phyloP scores from a whole-genome alignment of 2,888 invertebrate genomes.

The Philereme transversata region DNA sequence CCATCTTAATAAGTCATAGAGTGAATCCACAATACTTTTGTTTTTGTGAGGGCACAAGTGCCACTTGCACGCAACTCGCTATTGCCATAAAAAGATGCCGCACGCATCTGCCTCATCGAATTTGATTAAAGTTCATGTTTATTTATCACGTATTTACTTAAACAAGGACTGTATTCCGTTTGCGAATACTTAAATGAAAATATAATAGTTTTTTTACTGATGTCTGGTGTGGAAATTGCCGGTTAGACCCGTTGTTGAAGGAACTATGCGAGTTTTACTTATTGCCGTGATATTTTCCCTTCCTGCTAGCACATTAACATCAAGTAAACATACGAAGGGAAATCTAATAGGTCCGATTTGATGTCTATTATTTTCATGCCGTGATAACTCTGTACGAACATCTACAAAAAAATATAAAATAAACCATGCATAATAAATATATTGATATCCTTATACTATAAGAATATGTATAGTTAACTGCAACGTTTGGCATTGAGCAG shows the following conservation, averaged over 20 bases:
- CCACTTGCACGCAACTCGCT: constrained; percentile 67
- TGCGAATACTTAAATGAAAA: constrained; percentile 25
- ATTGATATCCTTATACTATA: too few species aligned
- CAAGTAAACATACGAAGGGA: too few species aligned
- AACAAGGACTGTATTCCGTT: constrained; percentile 56
- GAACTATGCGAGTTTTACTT: constrained; percentile 16
- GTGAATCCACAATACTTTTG: constrained; percentile 74
- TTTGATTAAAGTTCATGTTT: constrained; percentile 82
- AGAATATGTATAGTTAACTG: too few species aligned
- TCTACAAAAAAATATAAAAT: too few species aligned
- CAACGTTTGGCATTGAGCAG: too few species aligned
- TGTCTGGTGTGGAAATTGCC: constrained; percentile 15
- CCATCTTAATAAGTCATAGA: constrained; percentile 82
- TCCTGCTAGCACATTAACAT: too few species aligned
- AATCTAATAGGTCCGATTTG: too few species aligned
- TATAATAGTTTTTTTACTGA: constrained; percentile 26
- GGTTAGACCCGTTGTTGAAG: constrained; percentile 30
- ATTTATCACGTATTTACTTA: constrained; percentile 73
- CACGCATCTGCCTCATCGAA: constrained; percentile 80
- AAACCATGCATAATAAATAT: too few species aligned
- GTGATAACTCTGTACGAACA: too few species aligned
- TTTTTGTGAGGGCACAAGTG: constrained; percentile 71
- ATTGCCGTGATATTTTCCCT: constrained; percentile 13
- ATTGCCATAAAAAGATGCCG: constrained; percentile 69
- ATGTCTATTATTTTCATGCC: too few species aligned